Base-by-base conservation (phyloP, 2,888 invertebrate species). In the Lepidochitona cinerea region DNA sequence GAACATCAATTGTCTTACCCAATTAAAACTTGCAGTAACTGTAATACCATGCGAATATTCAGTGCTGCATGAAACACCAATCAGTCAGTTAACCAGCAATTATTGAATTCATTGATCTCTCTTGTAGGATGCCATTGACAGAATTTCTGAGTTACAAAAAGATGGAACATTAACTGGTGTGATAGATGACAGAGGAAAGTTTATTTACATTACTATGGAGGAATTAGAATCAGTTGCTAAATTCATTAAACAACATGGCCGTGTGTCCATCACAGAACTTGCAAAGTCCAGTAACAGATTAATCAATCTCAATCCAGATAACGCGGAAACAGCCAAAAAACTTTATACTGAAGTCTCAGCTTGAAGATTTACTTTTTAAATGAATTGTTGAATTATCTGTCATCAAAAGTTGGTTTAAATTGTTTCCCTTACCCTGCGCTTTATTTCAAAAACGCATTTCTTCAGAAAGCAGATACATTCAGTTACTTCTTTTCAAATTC, bases 141-240 rank as follows among this genome's bases (percentile, higher is more conserved):
- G 98, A 81, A 95, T 99, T 77, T 94, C 95, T 79, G 94, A 95
- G 66, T 92, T 99, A 66, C 95, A 96, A 85, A 92, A 94, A 0
- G 94, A 95, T 76, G 96, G 95, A 14, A 93, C 93, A 71, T 92
- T 99, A n/a, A 96, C 97, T 1, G 94, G 99, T 0, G 99, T 99
- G 0, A 96, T 99, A 81, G 99, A 99, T 89, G 99, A 99, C 90
- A 93, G 99, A 77, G 99, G 99, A 26, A 99, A 99, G 92, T 99
- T 99, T 89, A 99, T 99, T 88, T 99, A 97, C 91, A 96, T 99
- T 70, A 97, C 98, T 0, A 93, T 94, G 82, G 94, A 95, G 59
- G 99, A 99, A 91, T 92, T 99, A 77, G 93, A 95, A 85, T 95
- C 95, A 74, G 97, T 99, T 0, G 98, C 98, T 0, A 97, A 97